Evolutionary conservation across 2,797 vertebrate species (phyloP), one percentile per base, ranked within the genome.

Genomic region (Cercopithecus hamlyni): DNA sequence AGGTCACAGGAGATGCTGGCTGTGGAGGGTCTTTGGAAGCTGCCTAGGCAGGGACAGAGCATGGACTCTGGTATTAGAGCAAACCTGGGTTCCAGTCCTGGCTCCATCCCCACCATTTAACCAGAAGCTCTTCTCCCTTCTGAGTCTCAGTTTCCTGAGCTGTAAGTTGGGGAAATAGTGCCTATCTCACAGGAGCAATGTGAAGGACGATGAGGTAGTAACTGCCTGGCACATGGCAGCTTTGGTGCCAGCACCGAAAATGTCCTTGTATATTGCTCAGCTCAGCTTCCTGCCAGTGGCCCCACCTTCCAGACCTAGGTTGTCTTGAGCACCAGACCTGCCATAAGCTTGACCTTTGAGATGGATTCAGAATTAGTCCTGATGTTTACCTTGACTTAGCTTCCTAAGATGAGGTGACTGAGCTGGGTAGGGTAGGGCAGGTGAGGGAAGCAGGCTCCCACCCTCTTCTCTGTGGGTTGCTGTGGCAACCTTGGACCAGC

Each of bases 341-440:
- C 92, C 22, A 36, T 77, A 90, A 81, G 48, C 72, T 41, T 0
- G 77, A 97, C 95, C 97, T 98, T 98, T 97, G 97, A 96, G 61
- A 90, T 52, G 50, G 84, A 90, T 61, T 39, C 22, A 76, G 93
- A 58, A 33, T 90, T 94, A 58, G 73, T 85, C 52, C 57, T 22
- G 26, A 20, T 97, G 92, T 97, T 97, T 96, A 79, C 79, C 45
- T 97, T 95, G 92, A 93, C 84, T 97, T 61, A 93, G 82, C 76
- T 87, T 90, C 80, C 89, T 41, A 79, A 94, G 97, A 97, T 97
- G 94, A 98, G 72, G 81, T 75, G 52, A 57, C 92, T 39, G 79
- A 93, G 55, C 73, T 95, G 81, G 88, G 81, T 24, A 39, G 70
- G 83, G 87, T 39, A 15, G 80, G 64, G 84, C 80, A 48, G 2